Conservation (phyloP, 2,797 vertebrate genomes). For the Ctenochaetus hawaiiensis region DNA sequence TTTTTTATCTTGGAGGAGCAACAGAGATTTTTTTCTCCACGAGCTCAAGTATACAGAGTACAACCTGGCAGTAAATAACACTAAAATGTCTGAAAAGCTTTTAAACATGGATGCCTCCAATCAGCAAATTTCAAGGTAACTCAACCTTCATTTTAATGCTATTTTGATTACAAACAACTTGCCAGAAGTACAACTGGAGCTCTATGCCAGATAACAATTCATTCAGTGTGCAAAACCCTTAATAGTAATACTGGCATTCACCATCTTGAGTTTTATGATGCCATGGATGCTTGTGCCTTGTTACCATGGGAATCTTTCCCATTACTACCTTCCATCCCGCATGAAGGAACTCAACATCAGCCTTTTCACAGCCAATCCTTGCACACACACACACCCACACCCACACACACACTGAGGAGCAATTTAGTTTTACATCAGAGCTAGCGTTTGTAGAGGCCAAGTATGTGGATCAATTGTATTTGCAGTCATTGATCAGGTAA, state of each 20-base stretch:
- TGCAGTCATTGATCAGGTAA: conserved; percentile 78
- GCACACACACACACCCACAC: neutral
- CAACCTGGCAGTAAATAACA: conserved; percentile 19
- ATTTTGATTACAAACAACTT: conserved; percentile 40
- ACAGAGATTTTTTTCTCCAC: neutral
- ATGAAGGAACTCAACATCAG: conserved; percentile 49
- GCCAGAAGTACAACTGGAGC: conserved; percentile 10
- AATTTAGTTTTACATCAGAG: conserved; percentile 73
- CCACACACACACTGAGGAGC: conserved; percentile 50
- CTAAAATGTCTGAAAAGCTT: conserved; percentile 14
- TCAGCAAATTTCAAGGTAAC: conserved; percentile 36
- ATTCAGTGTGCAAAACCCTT: conserved; percentile 35
- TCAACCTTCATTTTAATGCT: conserved; percentile 34
- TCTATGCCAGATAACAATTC: conserved; percentile 33
- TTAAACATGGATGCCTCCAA: conserved; percentile 14
- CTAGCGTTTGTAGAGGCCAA: conserved; percentile 58
- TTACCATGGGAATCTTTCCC: conserved; percentile 68
- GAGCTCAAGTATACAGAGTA: neutral
- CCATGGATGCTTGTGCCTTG: conserved; percentile 44
- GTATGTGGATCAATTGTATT: conserved; percentile 74
- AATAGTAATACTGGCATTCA: conserved; percentile 45
- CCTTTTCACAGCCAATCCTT: conserved; percentile 62
- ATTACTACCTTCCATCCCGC: conserved; percentile 47
- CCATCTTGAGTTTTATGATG: conserved; percentile 34
- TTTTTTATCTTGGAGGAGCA: neutral